Percentiles rank a stretch among this genome's conserved stretches.
These are phyloP conservation scores for Drosophila persimilis DNA, from an alignment of 1,140 invertebrate species.

Conservation along the genomic window DNA sequence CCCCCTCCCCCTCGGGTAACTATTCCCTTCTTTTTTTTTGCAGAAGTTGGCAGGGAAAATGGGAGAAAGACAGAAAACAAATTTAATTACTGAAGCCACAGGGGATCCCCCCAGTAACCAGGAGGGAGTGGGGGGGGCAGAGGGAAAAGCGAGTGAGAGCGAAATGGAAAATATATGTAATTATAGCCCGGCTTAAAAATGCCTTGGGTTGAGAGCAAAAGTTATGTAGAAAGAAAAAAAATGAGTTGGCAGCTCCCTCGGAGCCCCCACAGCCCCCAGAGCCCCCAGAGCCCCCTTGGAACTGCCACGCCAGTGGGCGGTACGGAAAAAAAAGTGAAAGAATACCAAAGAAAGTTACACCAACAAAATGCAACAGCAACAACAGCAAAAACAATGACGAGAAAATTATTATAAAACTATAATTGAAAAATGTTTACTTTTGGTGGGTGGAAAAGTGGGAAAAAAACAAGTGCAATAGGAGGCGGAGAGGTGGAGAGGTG, in stretches of 20 bases:
- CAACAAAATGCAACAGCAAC: constrained; percentile 49
- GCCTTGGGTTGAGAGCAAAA: constrained; percentile 66
- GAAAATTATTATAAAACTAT: constrained; percentile 76
- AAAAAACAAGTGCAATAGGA: neutral
- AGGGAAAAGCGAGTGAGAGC: constrained; percentile 9
- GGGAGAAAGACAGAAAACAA: constrained; percentile 37
- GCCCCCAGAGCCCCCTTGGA: neutral
- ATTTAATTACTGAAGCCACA: constrained; percentile 66
- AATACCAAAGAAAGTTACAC: constrained; percentile 74
- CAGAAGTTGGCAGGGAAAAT: constrained; percentile 17
- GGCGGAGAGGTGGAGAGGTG: neutral
- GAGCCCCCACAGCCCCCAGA: constrained; percentile 13
- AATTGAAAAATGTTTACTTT: constrained; percentile 66
- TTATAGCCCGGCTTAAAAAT: constrained; percentile 71
- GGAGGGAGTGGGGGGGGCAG: constrained; percentile 1
- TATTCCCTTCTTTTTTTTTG: neutral
- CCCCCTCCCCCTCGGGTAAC: neutral
- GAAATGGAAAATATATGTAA: constrained; percentile 65
- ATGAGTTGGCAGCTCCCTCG: constrained; percentile 52
- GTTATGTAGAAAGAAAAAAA: constrained; percentile 56
- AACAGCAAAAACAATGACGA: constrained; percentile 69
- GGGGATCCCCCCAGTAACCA: constrained; percentile 10
- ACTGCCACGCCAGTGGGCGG: constrained; percentile 37
- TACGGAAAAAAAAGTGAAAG: constrained; percentile 56
- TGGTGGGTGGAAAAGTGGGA: constrained; percentile 31